phyloP scores from a whole-genome alignment of 2,797 vertebrate species.

The Dallia pectoralis region DNA sequence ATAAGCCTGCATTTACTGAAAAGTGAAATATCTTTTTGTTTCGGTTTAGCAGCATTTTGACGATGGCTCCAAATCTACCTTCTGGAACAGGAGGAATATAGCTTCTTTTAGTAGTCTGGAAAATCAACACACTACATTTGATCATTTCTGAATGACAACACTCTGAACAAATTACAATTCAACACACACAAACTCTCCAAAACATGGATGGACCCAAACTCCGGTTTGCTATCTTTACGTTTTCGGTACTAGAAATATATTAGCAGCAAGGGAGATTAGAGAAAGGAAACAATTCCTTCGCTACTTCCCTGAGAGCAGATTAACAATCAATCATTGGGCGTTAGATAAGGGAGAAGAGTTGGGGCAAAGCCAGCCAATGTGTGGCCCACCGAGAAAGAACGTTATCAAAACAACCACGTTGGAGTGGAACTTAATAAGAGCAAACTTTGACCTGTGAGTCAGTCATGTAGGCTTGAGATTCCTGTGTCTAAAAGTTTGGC shows the following conservation, averaged over 20 bases:
- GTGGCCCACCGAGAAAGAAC: slow-evolving; percentile 16
- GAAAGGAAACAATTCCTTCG: slow-evolving; percentile 54
- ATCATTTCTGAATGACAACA: slow-evolving; percentile 12
- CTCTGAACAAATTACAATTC: slow-evolving; percentile 25
- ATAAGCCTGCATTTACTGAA: background rate
- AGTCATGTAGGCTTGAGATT: slow-evolving; percentile 49
- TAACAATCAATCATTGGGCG: slow-evolving; percentile 56
- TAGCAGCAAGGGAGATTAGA: slow-evolving; percentile 53
- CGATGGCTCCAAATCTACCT: background rate
- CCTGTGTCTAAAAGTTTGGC: slow-evolving; percentile 42
- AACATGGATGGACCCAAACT: slow-evolving; percentile 31
- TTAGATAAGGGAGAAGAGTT: slow-evolving; percentile 48
- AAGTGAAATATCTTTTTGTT: background rate
- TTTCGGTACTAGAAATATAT: slow-evolving; percentile 43
- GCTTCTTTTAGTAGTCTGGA: background rate
- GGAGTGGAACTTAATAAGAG: slow-evolving; percentile 54
- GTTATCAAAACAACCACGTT: slow-evolving; percentile 29
- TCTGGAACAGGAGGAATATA: background rate
- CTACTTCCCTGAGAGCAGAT: slow-evolving; percentile 48
- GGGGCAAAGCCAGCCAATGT: slow-evolving; percentile 32
- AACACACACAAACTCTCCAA: slow-evolving; percentile 18
- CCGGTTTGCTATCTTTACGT: slow-evolving; percentile 30
- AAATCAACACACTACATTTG: background rate
- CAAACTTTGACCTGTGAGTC: slow-evolving; percentile 51
- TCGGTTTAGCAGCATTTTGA: background rate